Evolutionary conservation across 2,113 vertebrate species (phyloP), one percentile per base, ranked within the genome.

Genomic region (Leucopsar rothschildi): DNA sequence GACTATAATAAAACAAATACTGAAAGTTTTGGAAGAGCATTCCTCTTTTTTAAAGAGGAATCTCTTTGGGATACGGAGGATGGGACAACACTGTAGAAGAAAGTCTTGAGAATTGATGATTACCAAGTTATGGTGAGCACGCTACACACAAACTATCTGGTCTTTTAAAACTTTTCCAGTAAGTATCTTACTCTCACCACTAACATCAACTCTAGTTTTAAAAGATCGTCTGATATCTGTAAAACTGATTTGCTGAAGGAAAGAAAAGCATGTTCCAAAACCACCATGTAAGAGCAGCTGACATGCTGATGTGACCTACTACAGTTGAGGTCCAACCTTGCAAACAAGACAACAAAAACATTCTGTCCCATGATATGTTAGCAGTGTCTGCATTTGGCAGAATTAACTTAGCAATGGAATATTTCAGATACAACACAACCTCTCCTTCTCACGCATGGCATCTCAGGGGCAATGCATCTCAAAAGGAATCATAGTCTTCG

Each of bases 271-370:
- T 0, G 5, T 21, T 63, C 17, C 76, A 68, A 84, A 89, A 56
- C 23, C 68, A 70, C 39, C 15, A 33, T 3, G 3, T 24, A 73
- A 71, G 12, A 66, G 52, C 23, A 59, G 39, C 12, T 81, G 47
- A 70, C 28, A 28, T 1, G 68, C 0, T 1, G 2, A n/a, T 2
- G 4, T 40, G 35, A 47, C 12, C 42, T 70, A 42, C 10, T 72
- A 10, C 29, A 80, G 55, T 8, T 1, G 1, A 59, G 15, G 18
- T 18, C 21, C 5, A 35, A 66, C 5, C 5, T 22, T 16, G 4
- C 15, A 73, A 92, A 81, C 19, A 52, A 59, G 56, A 49, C 7
- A 81, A 39, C 21, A 71, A 45, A 28, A 69, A 14, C 56, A 49
- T 82, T 75, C 44, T 64, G 31, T 50, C 20, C 69, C 40, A 18